Conservation (phyloP, 2,797 vertebrate genomes). For the Gymnothorax javanicus region DNA sequence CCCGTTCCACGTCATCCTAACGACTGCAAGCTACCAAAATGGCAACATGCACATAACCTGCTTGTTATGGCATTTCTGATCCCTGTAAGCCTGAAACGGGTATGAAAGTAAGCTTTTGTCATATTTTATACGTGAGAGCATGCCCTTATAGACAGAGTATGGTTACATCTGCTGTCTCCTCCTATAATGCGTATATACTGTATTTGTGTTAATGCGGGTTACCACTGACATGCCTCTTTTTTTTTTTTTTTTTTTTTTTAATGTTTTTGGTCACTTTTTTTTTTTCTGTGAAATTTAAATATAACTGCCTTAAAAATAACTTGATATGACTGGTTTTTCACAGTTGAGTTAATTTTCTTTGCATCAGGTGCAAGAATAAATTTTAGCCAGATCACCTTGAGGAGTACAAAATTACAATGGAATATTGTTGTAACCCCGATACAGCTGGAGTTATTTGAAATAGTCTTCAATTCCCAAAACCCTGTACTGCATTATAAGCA, state of each 20-base stretch:
- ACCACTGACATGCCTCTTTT: too few relatives aligned
- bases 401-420: constrained; percentile 56
- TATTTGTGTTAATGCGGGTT: too few relatives aligned
- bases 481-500: constrained; percentile 54
- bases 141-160: too few relatives aligned
- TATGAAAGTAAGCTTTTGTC: too few relatives aligned
- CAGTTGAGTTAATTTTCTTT: constrained; percentile 31
- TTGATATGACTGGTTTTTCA: neutral
- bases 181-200: too few relatives aligned
- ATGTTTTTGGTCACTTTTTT: neutral
- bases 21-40: too few relatives aligned
- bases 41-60: too few relatives aligned
- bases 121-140: too few relatives aligned
- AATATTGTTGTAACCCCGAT: constrained; percentile 56
- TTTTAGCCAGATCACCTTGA: constrained; percentile 54
- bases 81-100: too few relatives aligned
- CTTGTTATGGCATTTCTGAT: too few relatives aligned
- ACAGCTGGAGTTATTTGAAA: constrained; percentile 55
- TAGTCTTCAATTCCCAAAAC: constrained; percentile 43
- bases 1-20: too few relatives aligned
- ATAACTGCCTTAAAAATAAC: neutral
- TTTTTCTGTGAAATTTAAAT: neutral
- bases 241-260: neutral
- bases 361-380: constrained; percentile 46
- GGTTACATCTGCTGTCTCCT: too few relatives aligned